phyloP scores from a whole-genome alignment of 2,797 vertebrate species.

The Ispidina lecontei region DNA sequence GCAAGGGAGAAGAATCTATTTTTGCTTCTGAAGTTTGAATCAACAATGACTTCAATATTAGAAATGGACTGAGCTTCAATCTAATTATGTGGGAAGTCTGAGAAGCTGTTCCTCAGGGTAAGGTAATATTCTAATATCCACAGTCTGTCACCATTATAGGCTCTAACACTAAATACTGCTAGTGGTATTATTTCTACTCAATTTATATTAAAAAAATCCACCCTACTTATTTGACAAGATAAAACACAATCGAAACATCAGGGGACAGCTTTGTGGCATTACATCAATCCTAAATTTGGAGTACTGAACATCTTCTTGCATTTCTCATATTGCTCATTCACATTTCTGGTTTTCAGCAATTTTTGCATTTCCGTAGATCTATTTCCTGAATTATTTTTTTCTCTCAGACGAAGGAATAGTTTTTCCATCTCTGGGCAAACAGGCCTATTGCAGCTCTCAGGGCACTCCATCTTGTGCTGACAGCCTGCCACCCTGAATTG shows the following conservation, averaged over 20 bases:
- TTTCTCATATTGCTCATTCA: neutral
- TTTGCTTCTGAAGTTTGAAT: neutral
- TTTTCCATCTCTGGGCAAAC: neutral
- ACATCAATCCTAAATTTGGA: neutral
- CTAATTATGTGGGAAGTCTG: neutral
- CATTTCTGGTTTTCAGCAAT: neutral
- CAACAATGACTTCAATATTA: neutral
- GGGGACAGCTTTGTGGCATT: neutral
- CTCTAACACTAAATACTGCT: neutral
- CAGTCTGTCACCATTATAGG: neutral
- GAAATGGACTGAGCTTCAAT: neutral
- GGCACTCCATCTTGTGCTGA: neutral
- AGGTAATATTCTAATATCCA: neutral
- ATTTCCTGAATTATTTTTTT: neutral
- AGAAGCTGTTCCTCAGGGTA: neutral
- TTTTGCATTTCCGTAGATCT: neutral
- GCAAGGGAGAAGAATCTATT: neutral
- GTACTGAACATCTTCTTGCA: neutral
- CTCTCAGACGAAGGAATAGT: neutral
- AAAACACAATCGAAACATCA: neutral
- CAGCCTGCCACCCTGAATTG: neutral
- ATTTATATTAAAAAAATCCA: neutral
- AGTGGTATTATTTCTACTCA: neutral
- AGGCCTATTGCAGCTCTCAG: neutral
- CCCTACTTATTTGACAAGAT: neutral